phyloP scores from a whole-genome alignment of 2,888 invertebrate genomes.

The Chrysopilus asiliformis region DNA sequence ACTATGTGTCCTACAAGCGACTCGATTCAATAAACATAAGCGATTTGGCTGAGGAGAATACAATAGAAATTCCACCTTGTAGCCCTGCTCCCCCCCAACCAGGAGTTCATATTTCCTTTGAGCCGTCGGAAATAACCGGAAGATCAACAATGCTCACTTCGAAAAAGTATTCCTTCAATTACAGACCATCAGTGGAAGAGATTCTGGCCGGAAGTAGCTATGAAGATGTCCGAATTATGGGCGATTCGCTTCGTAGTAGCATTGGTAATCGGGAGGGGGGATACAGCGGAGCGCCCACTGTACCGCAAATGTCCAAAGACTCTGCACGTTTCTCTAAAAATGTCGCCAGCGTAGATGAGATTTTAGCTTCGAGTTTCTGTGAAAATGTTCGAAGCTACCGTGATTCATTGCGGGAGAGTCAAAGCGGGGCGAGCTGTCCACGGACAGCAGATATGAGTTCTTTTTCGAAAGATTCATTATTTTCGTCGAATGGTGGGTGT shows the following conservation, averaged over 20 bases:
- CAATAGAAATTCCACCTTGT: conserved; percentile 29
- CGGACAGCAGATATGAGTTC: conserved; percentile 27
- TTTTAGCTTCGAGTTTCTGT: conserved; percentile 29
- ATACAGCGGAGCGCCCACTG: no score
- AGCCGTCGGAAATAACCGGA: conserved; percentile 32
- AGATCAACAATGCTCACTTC: conserved; percentile 27
- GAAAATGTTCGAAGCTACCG: conserved; percentile 23
- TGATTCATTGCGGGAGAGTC: conserved; percentile 8
- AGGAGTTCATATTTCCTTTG: conserved; percentile 25
- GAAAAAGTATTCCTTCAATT: background rate
- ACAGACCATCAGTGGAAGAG: conserved; percentile 2
- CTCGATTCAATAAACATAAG: conserved; percentile 26
- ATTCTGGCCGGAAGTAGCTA: conserved; percentile 30
- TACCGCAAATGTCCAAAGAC: no score
- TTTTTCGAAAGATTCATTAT: background rate
- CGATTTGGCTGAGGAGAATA: conserved; percentile 29
- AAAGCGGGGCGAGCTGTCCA: conserved; percentile 18
- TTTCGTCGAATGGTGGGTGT: background rate
- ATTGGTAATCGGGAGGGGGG: no score
- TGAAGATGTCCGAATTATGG: conserved; percentile 23
- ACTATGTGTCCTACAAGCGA: conserved; percentile 19
- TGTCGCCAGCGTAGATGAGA: conserved; percentile 13
- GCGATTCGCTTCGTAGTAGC: conserved; percentile 9
- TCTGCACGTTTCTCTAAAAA: background rate
- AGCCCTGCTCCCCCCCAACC: conserved; percentile 12